Base-by-base conservation (phyloP, 2,797 vertebrate species). In the Centropyge bicolor region DNA sequence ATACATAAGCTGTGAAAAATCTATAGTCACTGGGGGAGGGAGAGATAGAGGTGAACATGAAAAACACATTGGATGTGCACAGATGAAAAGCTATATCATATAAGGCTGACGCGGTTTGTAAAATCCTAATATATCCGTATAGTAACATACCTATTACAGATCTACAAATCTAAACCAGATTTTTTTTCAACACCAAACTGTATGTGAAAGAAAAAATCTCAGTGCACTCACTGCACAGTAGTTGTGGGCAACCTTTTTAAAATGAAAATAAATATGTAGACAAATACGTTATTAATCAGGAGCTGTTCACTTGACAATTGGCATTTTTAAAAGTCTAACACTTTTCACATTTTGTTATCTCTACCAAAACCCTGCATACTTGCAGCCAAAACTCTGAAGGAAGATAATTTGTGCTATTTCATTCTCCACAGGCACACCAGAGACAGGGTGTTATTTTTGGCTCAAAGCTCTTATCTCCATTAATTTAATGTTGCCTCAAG, bases 401-500 rank as follows among this genome's bases (percentile, higher is more conserved):
- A 93, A 84, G 91, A 95, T 93, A 92, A 94, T 92, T 90, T 95
- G 94, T 94, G 91, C 92, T 93, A 91, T 95, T 96, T 95, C 95
- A 85, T 81, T 94, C 96, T 95, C 88, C 93, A 92, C 95, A 93
- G 94, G 93, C 94, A 93, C 92, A 93, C 91, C 81, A 90, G 94
- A 95, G 95, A 87, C 82, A 61, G 93, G 92, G 94, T 93, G 96
- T 95, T 96, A 96, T 96, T 96, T 95, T 95, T 95, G 96, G 95
- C 95, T 92, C 91, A 88, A 54, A 87, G 94, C 95, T 94, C 94
- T 96, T 95, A 96, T 96, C 95, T 94, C 94, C 95, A 95, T 94
- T 93, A 94, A 97, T 96, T 96, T 96, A 95, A 96, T 92, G 94
- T 95, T 95, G 94, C 95, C 95, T 96, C 94, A 89, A 96, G 95